Evolutionary conservation across 2,888 invertebrate species (phyloP).

Genomic region (Caenorhabditis sulstoni): DNA sequence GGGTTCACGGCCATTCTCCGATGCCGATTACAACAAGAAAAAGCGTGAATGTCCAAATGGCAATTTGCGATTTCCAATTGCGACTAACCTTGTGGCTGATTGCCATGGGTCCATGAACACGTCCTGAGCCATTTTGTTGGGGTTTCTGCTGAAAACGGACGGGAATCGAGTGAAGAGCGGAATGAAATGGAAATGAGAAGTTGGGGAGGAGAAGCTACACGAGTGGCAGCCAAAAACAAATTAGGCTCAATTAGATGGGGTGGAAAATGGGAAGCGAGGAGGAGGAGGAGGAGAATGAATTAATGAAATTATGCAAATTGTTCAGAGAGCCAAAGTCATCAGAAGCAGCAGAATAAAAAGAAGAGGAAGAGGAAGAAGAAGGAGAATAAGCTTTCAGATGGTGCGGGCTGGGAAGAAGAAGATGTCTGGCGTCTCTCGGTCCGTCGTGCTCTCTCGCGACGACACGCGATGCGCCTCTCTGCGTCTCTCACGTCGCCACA

Average conservation of each 20-base stretch:
- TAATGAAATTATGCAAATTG: constrained; percentile 43
- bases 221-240: constrained; percentile 33
- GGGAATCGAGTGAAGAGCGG: neutral
- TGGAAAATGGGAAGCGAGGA: too few species aligned
- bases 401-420: neutral
- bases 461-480: constrained; percentile 44
- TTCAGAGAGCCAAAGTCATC: neutral
- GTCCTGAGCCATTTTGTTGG: constrained; percentile 50
- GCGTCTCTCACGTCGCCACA: constrained; percentile 28
- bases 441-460: constrained; percentile 13
- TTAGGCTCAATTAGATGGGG: constrained; percentile 28
- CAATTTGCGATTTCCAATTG: constrained; percentile 3
- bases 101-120: constrained; percentile 61
- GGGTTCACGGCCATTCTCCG: too few species aligned
- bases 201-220: neutral
- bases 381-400: constrained; percentile 14
- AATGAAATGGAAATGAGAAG: neutral
- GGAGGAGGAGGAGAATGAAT: constrained; percentile 8
- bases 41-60: too few species aligned
- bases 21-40: too few species aligned
- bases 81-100: constrained; percentile 35
- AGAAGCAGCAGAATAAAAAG: constrained; percentile 16
- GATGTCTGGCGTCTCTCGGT: constrained; percentile 14
- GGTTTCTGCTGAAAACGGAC: constrained; percentile 13
- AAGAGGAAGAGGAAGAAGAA: constrained; percentile 20